These are phyloP conservation scores for Pterocles burchelli DNA, from an alignment of 2,113 vertebrate genomes.

Conservation along the genomic window DNA sequence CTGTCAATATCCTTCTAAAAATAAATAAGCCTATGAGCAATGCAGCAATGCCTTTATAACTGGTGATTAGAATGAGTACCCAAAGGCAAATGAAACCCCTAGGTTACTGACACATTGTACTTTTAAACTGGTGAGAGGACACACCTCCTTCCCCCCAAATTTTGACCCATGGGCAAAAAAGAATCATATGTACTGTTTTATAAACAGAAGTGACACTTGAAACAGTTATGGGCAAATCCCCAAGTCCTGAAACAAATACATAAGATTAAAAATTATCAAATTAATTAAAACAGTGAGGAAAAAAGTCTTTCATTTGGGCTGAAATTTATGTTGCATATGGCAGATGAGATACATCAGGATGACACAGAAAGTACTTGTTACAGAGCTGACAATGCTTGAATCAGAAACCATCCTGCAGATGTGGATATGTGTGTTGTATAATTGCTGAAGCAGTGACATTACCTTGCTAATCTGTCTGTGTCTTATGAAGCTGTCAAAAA, in stretches of 20 bases:
- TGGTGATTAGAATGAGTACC: background rate
- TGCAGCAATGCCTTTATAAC: background rate
- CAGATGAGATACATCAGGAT: background rate
- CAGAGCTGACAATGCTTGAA: background rate
- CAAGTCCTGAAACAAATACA: background rate
- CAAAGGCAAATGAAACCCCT: background rate
- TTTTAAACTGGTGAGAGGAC: background rate
- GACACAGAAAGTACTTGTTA: background rate
- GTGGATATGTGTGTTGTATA: background rate
- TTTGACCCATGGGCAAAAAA: background rate
- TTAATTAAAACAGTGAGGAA: background rate
- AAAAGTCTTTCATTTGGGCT: background rate
- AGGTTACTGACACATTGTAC: background rate
- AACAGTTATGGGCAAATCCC: background rate
- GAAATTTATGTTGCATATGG: background rate
- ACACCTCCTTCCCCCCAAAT: background rate
- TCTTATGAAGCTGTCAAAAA: background rate
- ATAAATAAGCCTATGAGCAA: conserved; percentile 8
- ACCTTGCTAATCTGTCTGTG: background rate
- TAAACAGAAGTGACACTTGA: background rate
- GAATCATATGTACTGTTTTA: background rate
- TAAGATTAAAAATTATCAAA: background rate
- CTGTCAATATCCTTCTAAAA: conserved; percentile 39
- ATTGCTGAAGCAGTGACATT: background rate
- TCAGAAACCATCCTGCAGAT: background rate